A percentile compares a stretch with the other conserved stretches of the same genome.
Conservation (phyloP, 2,888 invertebrate species). For the Synergus umbraculus region DNA sequence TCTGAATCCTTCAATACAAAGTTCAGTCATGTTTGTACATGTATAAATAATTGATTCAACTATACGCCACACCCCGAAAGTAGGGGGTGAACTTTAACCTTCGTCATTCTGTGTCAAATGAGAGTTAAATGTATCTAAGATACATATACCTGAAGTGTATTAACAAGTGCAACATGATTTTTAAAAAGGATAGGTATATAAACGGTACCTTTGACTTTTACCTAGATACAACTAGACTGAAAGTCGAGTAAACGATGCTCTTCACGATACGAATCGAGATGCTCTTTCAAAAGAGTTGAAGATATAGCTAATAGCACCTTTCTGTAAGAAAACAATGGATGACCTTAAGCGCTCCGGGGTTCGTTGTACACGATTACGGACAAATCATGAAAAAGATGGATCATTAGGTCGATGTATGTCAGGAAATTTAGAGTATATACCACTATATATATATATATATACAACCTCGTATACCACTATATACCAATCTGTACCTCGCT, state of each 20-base stretch:
- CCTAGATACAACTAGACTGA: background rate
- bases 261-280: background rate
- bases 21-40: slow-evolving; percentile 6
- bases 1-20: slow-evolving; percentile 5
- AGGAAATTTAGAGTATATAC: slow-evolving; percentile 18
- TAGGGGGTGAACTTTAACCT: background rate
- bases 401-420: slow-evolving; percentile 26
- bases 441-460: too few species aligned
- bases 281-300: slow-evolving; percentile 19
- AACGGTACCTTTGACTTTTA: slow-evolving; percentile 1
- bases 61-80: background rate
- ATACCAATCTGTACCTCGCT: background rate
- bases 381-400: slow-evolving; percentile 31
- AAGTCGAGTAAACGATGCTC: slow-evolving; percentile 6
- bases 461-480: too few species aligned
- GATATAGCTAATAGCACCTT: slow-evolving; percentile 27
- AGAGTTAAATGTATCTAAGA: background rate
- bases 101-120: slow-evolving; percentile 9
- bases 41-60: slow-evolving; percentile 26
- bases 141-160: background rate
- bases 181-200: background rate
- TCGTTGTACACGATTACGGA: slow-evolving; percentile 13
- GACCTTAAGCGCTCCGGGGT: slow-evolving; percentile 6
- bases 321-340: slow-evolving; percentile 33
- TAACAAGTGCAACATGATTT: background rate